A percentile compares a stretch with the other conserved stretches of the same genome.
These are phyloP conservation scores for Norana najaformis DNA, from an alignment of 2,888 invertebrate genomes.

Conservation along the genomic window DNA sequence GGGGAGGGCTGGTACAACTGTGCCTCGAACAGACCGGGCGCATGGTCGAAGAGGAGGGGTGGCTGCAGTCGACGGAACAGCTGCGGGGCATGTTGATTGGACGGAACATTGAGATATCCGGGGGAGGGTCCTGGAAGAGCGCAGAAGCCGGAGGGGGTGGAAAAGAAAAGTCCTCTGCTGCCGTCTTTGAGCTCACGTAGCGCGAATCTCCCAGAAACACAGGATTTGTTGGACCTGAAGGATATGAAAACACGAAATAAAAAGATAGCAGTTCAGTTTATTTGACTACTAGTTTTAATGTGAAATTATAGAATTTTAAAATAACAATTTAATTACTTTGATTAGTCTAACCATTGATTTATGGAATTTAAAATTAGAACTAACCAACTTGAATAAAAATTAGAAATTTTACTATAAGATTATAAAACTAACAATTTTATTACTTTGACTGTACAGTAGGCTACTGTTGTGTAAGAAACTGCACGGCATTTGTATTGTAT, in stretches of 20 bases:
- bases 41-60: not conserved
- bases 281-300: too few species aligned
- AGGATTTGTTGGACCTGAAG: conserved; percentile 2
- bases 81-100: conserved; percentile 14
- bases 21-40: not conserved
- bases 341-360: too few species aligned
- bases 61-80: conserved; percentile 19
- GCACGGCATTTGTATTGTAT: too few species aligned
- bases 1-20: conserved; percentile 1
- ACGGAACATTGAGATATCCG: not conserved
- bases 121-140: not conserved
- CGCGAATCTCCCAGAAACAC: not conserved
- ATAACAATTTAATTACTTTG: too few species aligned
- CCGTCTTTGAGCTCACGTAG: not conserved
- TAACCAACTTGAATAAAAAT: too few species aligned
- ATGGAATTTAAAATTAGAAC: too few species aligned
- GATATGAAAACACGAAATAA: not conserved
- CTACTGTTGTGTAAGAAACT: too few species aligned
- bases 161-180: not conserved
- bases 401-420: too few species aligned
- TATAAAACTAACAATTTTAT: too few species aligned
- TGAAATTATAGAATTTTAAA: too few species aligned
- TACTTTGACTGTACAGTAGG: too few species aligned
- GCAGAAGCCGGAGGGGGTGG: conserved; percentile 6
- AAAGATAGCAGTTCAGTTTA: too few species aligned